phyloP scores from a whole-genome alignment of 2,888 invertebrate genomes.

The Cephus runcator region DNA sequence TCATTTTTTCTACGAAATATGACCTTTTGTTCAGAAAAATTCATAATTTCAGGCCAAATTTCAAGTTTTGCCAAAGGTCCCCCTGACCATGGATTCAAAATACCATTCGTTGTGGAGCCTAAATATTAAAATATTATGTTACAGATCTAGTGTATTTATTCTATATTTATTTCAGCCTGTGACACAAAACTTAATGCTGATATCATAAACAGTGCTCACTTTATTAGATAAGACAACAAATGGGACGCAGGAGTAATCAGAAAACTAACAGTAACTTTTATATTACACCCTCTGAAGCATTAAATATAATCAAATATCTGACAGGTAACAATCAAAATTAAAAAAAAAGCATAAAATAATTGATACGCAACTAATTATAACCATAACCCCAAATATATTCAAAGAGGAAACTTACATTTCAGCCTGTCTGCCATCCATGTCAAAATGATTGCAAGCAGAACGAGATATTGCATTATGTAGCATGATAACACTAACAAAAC shows the following conservation, averaged over 20 bases:
- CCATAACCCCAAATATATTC: neutral
- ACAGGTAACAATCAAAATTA: neutral
- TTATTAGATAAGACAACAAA: neutral
- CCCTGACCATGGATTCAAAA: neutral
- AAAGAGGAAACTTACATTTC: slow-evolving; percentile 14
- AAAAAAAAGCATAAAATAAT: neutral
- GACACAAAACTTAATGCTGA: neutral
- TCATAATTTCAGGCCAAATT: slow-evolving; percentile 33
- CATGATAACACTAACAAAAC: slow-evolving; percentile 13
- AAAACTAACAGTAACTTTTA: neutral
- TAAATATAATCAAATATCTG: neutral
- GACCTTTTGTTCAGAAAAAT: slow-evolving; percentile 31
- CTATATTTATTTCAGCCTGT: neutral
- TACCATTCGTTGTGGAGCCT: neutral
- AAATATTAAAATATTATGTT: neutral
- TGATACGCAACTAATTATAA: neutral
- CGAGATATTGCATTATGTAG: slow-evolving; percentile 20
- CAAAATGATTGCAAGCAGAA: slow-evolving; percentile 15
- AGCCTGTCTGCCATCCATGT: slow-evolving; percentile 13
- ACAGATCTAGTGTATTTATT: neutral
- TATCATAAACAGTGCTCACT: neutral
- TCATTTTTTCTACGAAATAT: slow-evolving; percentile 42
- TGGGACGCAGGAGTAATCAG: neutral
- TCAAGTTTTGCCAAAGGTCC: slow-evolving; percentile 32
- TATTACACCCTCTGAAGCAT: neutral